Evolutionary conservation across 2,113 vertebrate species (phyloP).

Genomic region (Takifugu flavidus): DNA sequence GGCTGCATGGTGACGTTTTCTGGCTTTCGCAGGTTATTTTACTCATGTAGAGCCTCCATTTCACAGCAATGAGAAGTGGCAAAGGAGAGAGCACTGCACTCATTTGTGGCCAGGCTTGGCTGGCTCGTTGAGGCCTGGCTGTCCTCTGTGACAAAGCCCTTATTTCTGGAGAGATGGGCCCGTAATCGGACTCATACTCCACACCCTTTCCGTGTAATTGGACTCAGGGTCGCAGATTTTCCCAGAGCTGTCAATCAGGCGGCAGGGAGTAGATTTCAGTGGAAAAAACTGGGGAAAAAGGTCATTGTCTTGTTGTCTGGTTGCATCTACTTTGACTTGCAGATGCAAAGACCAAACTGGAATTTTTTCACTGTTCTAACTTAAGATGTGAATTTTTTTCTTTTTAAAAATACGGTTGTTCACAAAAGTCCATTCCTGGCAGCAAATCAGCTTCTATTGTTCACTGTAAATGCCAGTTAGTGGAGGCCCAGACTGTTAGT

Average conservation of each 20-base stretch:
- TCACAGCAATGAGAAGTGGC: slow-evolving; percentile 60
- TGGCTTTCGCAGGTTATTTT: slow-evolving; percentile 22
- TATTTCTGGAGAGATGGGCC: slow-evolving; percentile 60
- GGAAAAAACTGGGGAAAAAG: no score
- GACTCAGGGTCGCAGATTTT: slow-evolving; percentile 42
- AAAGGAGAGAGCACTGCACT: slow-evolving; percentile 51
- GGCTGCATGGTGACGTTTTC: slow-evolving; percentile 2
- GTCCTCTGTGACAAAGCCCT: slow-evolving; percentile 53
- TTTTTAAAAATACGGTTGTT: no score
- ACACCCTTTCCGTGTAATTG: slow-evolving; percentile 50
- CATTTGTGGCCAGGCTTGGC: slow-evolving; percentile 42
- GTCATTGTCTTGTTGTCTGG: no score
- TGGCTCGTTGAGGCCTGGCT: slow-evolving; percentile 38
- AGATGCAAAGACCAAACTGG: no score
- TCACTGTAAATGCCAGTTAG: background rate
- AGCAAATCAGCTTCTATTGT: background rate
- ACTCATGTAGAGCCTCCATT: slow-evolving; percentile 29
- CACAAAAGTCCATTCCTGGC: no score
- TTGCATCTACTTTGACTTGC: no score
- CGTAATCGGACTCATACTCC: slow-evolving; percentile 59
- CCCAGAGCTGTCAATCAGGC: slow-evolving; percentile 48
- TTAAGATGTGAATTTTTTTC: no score
- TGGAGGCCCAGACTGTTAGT: no score
- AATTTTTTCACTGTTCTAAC: no score
- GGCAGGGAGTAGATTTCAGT: slow-evolving; percentile 8